Base-by-base conservation (phyloP, 2,797 vertebrate genomes). In the Rhinella marina region DNA sequence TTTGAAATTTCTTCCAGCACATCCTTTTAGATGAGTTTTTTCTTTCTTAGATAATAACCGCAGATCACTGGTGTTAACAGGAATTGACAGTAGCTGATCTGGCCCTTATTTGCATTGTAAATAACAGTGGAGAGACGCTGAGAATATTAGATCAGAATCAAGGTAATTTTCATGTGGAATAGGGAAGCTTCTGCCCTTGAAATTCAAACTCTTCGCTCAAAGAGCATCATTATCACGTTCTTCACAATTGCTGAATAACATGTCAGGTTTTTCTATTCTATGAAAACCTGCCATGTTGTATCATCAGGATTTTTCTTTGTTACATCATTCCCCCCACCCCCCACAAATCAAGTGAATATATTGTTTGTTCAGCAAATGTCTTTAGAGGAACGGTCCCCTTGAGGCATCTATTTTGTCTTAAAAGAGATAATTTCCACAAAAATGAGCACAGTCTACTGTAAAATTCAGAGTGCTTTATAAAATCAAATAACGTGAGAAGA, bases 21-120 rank as follows among this genome's bases (percentile, higher is more conserved):
- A 64, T 66, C 76, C 29, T 13, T 68, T 82, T 25, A 82, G 52
- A 86, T 68, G 72, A 27, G 27, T 61, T 88, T 84, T 72, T 88
- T 61, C 84, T 76, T 76, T 66, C 56, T 59, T 56, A 66, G 48
- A 79, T 88, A 82, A 89, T 89, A 89, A 82, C 72, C 84, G 79
- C 27, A 81, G 88, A 89, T 89, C 88, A 82, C 70, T 32, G 84
- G 72, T 68, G 70, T 86, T 89, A 86, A 86, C 88, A 86, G 79
- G 70, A 86, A 86, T 86, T 89, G 87, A 89, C 88, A 83, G 88
- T 29, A 32, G 88, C 84, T 82, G 84, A 88, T 89, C 84, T 70
- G 54, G 52, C 70, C 57, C 88, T 89, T 61, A 89, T 89, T 86
- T 89, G 88, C 88, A 89, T 86, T 89, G 84, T 89, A 89, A 88